phyloP scores from a whole-genome alignment of 2,113 vertebrate species.

The Gorsachius goisagi region DNA sequence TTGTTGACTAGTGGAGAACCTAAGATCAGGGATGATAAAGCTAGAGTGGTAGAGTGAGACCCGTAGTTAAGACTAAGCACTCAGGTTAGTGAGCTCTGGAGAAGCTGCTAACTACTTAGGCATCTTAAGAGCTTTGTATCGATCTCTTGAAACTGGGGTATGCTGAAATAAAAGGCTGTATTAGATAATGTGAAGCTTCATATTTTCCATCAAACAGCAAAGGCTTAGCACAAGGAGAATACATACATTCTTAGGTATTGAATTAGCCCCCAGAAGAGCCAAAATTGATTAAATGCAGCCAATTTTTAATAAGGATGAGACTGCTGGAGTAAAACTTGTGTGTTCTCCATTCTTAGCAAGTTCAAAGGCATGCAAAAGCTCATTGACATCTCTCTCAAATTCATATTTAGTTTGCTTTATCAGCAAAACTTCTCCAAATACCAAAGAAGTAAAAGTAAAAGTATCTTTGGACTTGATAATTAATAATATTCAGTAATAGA shows the following conservation, averaged over 20 bases:
- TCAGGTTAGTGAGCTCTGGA: not conserved
- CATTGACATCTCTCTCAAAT: not conserved
- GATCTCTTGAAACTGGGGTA: not conserved
- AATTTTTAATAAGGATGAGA: not conserved
- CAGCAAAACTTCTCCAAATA: not conserved
- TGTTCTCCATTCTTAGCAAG: not conserved
- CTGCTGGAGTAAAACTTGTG: not conserved
- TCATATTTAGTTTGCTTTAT: not conserved
- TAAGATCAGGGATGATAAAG: not conserved
- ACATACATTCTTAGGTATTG: not conserved
- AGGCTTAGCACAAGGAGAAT: not conserved
- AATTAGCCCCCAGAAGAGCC: not conserved
- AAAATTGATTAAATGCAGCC: not conserved
- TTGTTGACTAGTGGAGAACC: not conserved
- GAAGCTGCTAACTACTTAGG: not conserved
- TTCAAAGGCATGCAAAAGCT: not conserved
- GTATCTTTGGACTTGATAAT: not conserved
- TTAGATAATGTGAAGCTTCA: not conserved
- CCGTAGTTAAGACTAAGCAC: not conserved
- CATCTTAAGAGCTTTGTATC: not conserved
- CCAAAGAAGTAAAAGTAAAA: not conserved
- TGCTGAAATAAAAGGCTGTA: not conserved
- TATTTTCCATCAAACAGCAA: not conserved
- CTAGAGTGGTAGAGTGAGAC: not conserved
- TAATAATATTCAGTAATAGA: not conserved